phyloP scores from a whole-genome alignment of 2,797 vertebrate species.

The Scomberomorus guttatus region DNA sequence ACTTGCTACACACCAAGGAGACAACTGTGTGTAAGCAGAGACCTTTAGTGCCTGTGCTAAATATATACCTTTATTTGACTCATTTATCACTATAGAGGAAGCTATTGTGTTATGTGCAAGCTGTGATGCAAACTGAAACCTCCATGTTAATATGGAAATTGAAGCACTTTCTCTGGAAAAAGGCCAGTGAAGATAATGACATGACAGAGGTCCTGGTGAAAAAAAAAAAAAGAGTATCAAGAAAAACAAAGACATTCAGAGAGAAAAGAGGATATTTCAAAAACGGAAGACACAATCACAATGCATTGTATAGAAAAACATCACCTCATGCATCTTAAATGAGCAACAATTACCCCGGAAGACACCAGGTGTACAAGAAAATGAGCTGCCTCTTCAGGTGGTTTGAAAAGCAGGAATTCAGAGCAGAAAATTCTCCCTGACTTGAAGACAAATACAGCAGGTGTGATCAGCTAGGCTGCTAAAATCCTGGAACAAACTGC shows the following conservation, averaged over 20 bases:
- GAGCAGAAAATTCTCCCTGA: conserved; percentile 31
- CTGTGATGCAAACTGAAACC: not conserved
- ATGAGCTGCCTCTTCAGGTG: conserved; percentile 62
- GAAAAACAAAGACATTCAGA: not conserved
- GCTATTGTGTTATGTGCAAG: not conserved
- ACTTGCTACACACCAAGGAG: not conserved
- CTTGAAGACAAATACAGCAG: conserved; percentile 60
- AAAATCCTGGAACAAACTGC: conserved; percentile 43
- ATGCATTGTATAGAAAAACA: conserved; percentile 33
- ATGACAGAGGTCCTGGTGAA: not conserved
- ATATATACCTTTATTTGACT: conserved; percentile 13
- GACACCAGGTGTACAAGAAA: conserved; percentile 63
- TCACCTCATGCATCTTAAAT: conserved; percentile 36
- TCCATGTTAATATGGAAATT: not conserved
- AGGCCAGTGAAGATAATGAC: not conserved
- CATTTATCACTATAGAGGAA: not conserved
- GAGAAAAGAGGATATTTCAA: conserved; percentile 14
- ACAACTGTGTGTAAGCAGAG: not conserved
- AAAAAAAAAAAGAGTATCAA: not conserved
- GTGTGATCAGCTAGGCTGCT: conserved; percentile 38
- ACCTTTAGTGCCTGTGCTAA: not conserved
- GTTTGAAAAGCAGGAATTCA: conserved; percentile 49
- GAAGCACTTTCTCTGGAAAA: rapidly evolving
- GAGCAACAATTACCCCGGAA: conserved; percentile 55
- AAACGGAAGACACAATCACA: conserved; percentile 17